Percentiles rank a stretch among this genome's conserved stretches.
phyloP scores from a whole-genome alignment of 2,888 invertebrate species.

The Galerucella calmariensis region DNA sequence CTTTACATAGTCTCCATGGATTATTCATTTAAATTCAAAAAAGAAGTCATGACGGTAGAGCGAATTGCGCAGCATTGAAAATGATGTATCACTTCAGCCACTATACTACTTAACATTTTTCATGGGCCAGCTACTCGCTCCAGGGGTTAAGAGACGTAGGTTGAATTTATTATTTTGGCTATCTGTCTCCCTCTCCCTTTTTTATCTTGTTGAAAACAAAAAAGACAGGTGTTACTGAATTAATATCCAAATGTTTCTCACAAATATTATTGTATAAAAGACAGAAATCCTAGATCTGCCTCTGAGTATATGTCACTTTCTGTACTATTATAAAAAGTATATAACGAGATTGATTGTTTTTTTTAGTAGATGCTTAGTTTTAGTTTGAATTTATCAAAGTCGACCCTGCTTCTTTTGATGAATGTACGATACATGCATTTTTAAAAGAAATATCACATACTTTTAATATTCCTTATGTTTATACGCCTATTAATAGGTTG shows the following conservation, averaged over 20 bases:
- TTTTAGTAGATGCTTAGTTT: not conserved
- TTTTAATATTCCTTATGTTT: constrained; percentile 7
- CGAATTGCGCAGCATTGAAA: not conserved
- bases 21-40: not conserved
- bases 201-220: not conserved
- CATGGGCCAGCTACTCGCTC: not conserved
- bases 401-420: not conserved
- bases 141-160: not conserved
- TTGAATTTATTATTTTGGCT: constrained; percentile 7
- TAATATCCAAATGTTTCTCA: too few relatives aligned
- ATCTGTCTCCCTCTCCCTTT: too few relatives aligned
- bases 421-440: too few relatives aligned
- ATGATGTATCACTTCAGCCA: not conserved
- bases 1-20: not conserved
- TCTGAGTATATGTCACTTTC: too few relatives aligned
- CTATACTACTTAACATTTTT: constrained; percentile 3
- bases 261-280: too few relatives aligned
- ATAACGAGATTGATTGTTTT: not conserved
- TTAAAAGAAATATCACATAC: not conserved
- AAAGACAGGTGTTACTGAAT: not conserved
- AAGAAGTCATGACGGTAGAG: not conserved
- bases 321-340: not conserved
- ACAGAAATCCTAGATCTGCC: too few relatives aligned
- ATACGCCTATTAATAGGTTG: constrained; percentile 18
- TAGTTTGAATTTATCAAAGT: not conserved